Evolutionary conservation across 2,888 invertebrate species (phyloP).

Genomic region (Poecilobothrus nobilitatus): DNA sequence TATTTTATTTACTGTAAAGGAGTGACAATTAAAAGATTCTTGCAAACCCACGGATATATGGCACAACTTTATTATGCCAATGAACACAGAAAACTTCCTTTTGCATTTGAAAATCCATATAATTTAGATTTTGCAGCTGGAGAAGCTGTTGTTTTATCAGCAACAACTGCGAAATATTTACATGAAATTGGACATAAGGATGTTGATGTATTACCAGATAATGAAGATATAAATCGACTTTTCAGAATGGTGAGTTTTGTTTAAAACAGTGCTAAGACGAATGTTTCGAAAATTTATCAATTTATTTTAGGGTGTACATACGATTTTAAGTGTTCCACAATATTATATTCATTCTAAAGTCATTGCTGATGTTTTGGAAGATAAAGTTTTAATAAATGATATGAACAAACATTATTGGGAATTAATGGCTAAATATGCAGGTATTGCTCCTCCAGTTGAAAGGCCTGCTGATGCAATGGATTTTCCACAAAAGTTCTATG

Average conservation of each 20-base stretch:
- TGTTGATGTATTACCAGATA: conserved; percentile 13
- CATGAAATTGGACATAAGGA: conserved; percentile 48
- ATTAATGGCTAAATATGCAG: conserved; percentile 51
- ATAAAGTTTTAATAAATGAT: conserved; percentile 46
- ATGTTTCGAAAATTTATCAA: too few species aligned
- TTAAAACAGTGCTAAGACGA: too few species aligned
- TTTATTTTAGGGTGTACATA: conserved; percentile 51
- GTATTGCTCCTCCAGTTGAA: conserved; percentile 52
- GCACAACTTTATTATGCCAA: conserved; percentile 55
- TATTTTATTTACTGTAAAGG: conserved; percentile 50
- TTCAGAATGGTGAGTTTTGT: conserved; percentile 20
- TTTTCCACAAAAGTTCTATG: conserved; percentile 61
- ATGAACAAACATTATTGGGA: conserved; percentile 58
- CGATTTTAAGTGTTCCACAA: conserved; percentile 60
- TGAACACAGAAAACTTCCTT: conserved; percentile 48
- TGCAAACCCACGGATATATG: conserved; percentile 53
- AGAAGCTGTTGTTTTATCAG: conserved; percentile 56
- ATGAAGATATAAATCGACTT: conserved; percentile 19
- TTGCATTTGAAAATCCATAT: conserved; percentile 44
- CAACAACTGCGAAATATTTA: conserved; percentile 56
- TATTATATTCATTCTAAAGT: conserved; percentile 59
- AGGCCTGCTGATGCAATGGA: conserved; percentile 57
- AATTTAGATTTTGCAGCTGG: conserved; percentile 55
- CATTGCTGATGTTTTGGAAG: conserved; percentile 53
- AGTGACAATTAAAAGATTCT: conserved; percentile 46